Conservation (phyloP, 2,888 invertebrate genomes). For the Abscondita cerata region DNA sequence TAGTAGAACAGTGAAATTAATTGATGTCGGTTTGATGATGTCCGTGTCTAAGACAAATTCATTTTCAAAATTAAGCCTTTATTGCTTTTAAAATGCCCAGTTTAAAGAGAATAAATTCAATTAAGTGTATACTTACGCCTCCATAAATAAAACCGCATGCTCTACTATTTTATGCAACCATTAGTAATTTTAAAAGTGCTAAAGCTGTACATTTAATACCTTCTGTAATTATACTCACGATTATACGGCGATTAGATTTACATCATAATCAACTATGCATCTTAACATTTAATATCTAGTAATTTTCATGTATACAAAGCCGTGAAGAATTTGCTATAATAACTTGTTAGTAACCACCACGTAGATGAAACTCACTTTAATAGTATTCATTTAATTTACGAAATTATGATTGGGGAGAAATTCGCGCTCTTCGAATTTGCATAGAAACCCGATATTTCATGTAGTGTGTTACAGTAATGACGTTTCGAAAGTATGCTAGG, state of each 20-base stretch:
- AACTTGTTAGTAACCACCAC: conserved; percentile 3
- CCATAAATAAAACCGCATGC: conserved; percentile 42
- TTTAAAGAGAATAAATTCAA: background rate
- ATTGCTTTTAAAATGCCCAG: background rate
- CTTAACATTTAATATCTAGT: conserved; percentile 24
- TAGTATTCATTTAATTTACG: background rate
- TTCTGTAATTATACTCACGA: conserved; percentile 22
- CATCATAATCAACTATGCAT: conserved; percentile 28
- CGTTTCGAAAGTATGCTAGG: conserved; percentile 3
- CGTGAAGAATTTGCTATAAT: conserved; percentile 7
- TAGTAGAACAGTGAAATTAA: no score
- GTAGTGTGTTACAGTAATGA: no score
- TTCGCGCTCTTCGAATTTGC: background rate
- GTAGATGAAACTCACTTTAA: background rate
- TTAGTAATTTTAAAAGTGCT: conserved; percentile 42
- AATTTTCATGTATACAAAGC: conserved; percentile 13
- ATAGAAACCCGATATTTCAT: conserved; percentile 11
- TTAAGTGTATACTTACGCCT: conserved; percentile 10
- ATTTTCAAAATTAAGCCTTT: background rate
- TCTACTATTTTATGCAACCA: conserved; percentile 44
- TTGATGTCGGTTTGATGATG: no score
- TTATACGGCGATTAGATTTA: conserved; percentile 22
- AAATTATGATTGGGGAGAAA: background rate
- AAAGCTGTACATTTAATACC: conserved; percentile 38
- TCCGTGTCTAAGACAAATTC: no score